Conservation (phyloP, 2,888 invertebrate species). For the Neoitamus cyanurus region DNA sequence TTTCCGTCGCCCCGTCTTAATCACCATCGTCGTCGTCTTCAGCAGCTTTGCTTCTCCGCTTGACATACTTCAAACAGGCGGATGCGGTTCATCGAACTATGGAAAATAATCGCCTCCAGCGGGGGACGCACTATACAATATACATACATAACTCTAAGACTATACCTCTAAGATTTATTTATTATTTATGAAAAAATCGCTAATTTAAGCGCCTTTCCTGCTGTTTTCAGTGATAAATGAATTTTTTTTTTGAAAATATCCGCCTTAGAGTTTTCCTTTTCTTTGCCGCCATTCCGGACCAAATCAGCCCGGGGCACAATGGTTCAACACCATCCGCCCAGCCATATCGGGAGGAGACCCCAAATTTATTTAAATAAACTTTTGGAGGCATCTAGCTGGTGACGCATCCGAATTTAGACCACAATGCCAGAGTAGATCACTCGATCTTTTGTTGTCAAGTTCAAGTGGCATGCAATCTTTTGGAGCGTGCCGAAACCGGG, state of each 20-base stretch:
- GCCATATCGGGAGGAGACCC: neutral
- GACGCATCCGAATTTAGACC: conserved; percentile 16
- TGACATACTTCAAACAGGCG: conserved; percentile 25
- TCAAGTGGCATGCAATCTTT: neutral
- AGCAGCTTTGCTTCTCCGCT: conserved; percentile 1
- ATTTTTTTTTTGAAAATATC: conserved; percentile 12
- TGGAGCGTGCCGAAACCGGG: neutral
- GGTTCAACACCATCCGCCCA: neutral
- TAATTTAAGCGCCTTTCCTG: neutral
- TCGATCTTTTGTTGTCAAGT: conserved; percentile 15
- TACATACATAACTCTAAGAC: too few relatives aligned
- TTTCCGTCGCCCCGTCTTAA: conserved; percentile 18
- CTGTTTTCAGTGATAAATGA: conserved; percentile 37
- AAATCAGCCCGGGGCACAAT: neutral
- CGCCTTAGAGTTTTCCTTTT: neutral
- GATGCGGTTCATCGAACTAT: conserved; percentile 43
- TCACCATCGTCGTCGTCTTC: neutral
- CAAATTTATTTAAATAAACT: conserved; percentile 7
- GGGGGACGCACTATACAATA: too few relatives aligned
- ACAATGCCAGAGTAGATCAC: neutral
- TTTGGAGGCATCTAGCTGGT: conserved; percentile 10
- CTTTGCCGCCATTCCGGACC: neutral
- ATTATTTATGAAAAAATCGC: conserved; percentile 21
- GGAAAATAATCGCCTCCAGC: neutral
- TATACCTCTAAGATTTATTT: neutral